Evolutionary conservation across 2,888 invertebrate genomes (phyloP).

Genomic region (Trileptium ribeirensis): DNA sequence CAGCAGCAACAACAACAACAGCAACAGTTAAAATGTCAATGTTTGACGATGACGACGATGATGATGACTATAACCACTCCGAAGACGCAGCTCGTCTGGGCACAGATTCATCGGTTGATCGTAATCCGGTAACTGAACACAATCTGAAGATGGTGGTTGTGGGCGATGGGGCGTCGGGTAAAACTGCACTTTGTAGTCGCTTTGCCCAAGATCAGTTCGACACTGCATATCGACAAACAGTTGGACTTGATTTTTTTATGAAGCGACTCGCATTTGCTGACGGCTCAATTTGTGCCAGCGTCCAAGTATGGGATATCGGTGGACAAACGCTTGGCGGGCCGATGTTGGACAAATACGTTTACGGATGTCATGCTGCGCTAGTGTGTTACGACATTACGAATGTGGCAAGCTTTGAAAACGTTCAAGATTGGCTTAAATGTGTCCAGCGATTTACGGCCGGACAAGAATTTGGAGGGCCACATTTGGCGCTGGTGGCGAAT

Average conservation of each 20-base stretch:
- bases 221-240: neutral
- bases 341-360: conserved; percentile 65
- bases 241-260: neutral
- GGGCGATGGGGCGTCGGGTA: neutral
- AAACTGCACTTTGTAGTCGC: neutral
- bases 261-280: neutral
- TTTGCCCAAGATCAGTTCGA: neutral
- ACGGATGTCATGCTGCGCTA: conserved; percentile 56
- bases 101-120: too few relatives aligned
- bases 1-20: too few relatives aligned
- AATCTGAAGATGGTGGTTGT: neutral
- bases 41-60: too few relatives aligned
- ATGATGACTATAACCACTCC: too few relatives aligned
- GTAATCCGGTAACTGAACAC: too few relatives aligned
- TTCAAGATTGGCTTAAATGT: conserved; percentile 64
- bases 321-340: conserved; percentile 67
- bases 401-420: conserved; percentile 67
- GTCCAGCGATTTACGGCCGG: conserved; percentile 51
- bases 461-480: conserved; percentile 49
- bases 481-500: conserved; percentile 57
- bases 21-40: too few relatives aligned
- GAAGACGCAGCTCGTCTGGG: too few relatives aligned
- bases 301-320: conserved; percentile 73
- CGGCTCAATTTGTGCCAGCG: neutral
- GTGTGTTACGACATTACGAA: conserved; percentile 78